A percentile compares a stretch with the other conserved stretches of the same genome.
These are phyloP conservation scores for Delichon dasypus DNA, from an alignment of 2,797 vertebrate species.

Conservation along the genomic window DNA sequence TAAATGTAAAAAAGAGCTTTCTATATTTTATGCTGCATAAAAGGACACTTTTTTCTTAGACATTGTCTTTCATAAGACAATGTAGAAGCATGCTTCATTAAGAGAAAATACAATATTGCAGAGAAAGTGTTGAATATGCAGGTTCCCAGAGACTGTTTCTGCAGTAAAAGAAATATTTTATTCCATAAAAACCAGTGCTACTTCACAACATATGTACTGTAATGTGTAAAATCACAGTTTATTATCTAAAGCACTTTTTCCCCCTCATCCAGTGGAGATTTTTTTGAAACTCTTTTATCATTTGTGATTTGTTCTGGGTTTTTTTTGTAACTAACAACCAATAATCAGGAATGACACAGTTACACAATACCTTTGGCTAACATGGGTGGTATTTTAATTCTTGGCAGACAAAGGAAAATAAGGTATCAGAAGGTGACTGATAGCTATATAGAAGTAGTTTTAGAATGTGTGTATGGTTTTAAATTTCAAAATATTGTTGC, in stretches of 20 bases:
- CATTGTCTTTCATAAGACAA: not conserved
- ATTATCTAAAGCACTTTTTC: not conserved
- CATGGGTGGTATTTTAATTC: not conserved
- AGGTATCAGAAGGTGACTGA: not conserved
- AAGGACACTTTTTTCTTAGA: not conserved
- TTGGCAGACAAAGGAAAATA: not conserved
- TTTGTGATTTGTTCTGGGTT: not conserved
- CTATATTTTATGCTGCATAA: not conserved
- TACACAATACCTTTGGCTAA: not conserved
- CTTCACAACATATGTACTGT: not conserved
- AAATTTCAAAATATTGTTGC: not conserved
- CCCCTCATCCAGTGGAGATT: not conserved
- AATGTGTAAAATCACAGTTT: not conserved
- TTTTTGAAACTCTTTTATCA: not conserved
- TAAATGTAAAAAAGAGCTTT: not conserved
- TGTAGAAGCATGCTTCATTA: not conserved
- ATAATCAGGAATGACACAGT: not conserved
- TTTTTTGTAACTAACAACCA: not conserved
- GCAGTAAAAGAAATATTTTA: not conserved
- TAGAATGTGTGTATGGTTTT: not conserved
- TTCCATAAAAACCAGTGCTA: not conserved
- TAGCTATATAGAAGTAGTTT: not conserved
- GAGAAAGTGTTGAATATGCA: not conserved
- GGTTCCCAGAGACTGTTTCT: not conserved
- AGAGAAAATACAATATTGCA: not conserved